Evolutionary conservation across 2,888 invertebrate genomes (phyloP), one percentile per base, ranked within the genome.

Genomic region (Acrobasis repandana): DNA sequence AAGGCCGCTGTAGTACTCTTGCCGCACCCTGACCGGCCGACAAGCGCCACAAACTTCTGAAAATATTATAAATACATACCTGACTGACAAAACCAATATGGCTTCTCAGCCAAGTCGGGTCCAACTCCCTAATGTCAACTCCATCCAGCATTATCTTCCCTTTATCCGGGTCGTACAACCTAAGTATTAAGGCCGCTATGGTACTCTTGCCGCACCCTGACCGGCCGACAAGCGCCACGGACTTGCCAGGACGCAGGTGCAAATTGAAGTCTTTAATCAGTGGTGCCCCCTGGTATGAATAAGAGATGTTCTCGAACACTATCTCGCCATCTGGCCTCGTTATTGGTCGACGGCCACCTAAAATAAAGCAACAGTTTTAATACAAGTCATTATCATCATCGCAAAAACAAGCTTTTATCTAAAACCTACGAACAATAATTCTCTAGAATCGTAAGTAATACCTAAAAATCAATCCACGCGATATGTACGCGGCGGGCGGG

Each of bases 141-240:
- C 96, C 96, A 80, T 99, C 99, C 20, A 99, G 80, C 56, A 93
- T 79, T 58, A 99, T 93, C 9, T 79, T 79, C 0, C 98, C 98
- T 63, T 83, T 74, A 3, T 91, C 86, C 0, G 98, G 98, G 80
- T 98, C 98, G 79, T 99, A 99, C 0, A 97, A 88, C 74, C 98
- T 92, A 56, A 99, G 86, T 65, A 99, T 91, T 1, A 99, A 92
- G 0, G 96, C 92, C 0, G 96, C 97, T 62, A 99, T 91, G 0
- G 99, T 99, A 56, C 98, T 98, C 86, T 99, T 99, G 0, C 99
- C 99, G 33, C 97, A 97, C 0, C 99, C 99, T 63, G 98, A 98
- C 0, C 97, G 93, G 0, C 99, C 99, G 0, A 99, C 95, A 15
- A 95, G 80, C 0, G 98, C 98, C 10, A 97, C 94, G 0, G 97